Evolutionary conservation across 2,888 invertebrate genomes (phyloP), one percentile per base, ranked within the genome.

Genomic region (Trissolcus brochymenae): DNA sequence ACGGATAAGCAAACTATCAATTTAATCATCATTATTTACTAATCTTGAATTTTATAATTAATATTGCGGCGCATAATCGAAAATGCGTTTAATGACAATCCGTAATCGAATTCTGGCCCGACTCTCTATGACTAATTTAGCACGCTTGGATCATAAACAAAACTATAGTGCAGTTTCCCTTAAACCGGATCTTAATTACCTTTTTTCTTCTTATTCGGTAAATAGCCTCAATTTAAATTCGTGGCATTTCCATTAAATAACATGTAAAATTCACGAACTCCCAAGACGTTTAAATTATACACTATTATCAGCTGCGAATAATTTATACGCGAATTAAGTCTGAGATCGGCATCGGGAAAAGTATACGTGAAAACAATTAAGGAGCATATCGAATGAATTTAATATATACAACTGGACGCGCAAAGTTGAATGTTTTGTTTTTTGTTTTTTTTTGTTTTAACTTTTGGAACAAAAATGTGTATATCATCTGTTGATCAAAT

Each of bases 181-280:
- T 35, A 25, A 25, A 25, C 35, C 59, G 51, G 57, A 50, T 43
- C 9, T 21, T 21, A 50, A 35, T 57, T 65, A 35, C 25, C 41
- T 57, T 57, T 71, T 72, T 61, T 17, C 49, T 6, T n/a, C 35
- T 35, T 11, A 9, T 35, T 25, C 43, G 29, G 67, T 35, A 74
- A 68, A 62, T 75, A 53, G 67, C 57, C 54, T 62, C 35, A 6
- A 35, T 35, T 35, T 73, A 66, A 73, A 73, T 61, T 61, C 74
- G 59, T 64, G 51, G 67, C 25, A 40, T 57, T 54, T 62, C 74
- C 74, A 75, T 75, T 75, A 75, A 68, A 75, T 68, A 53, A 21
- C 43, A 75, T 68, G 66, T 68, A 75, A 75, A 75, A 75, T 75
- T 68, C 65, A 75, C 46, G 75, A 68, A 68, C 64, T 68, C 14